phyloP scores from a whole-genome alignment of 2,888 invertebrate species.

The Lymantria monacha region DNA sequence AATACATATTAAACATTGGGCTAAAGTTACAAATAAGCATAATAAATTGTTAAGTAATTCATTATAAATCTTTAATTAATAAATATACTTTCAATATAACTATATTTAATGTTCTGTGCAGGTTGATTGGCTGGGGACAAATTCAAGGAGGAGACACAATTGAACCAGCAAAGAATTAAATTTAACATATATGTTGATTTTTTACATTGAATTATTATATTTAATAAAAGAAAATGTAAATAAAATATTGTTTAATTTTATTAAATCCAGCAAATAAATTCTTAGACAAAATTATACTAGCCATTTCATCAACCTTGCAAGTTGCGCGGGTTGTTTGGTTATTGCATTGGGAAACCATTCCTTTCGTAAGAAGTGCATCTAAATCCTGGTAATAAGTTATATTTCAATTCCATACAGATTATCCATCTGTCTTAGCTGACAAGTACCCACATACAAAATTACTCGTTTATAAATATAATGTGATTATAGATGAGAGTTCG shows the following conservation, averaged over 20 bases:
- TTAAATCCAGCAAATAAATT: constrained; percentile 23
- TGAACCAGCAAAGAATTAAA: constrained; percentile 86
- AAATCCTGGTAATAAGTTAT: not conserved
- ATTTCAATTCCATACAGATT: not conserved
- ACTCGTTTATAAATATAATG: not conserved
- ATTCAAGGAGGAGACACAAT: constrained; percentile 98
- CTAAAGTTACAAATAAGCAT: too few relatives aligned
- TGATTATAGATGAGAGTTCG: constrained; percentile 12
- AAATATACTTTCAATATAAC: too few relatives aligned
- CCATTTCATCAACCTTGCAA: not conserved
- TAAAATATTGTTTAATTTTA: constrained; percentile 36
- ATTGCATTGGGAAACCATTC: not conserved
- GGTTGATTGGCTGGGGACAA: constrained; percentile 99
- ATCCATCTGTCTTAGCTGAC: not conserved
- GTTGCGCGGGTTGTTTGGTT: too few relatives aligned
- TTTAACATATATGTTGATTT: constrained; percentile 53
- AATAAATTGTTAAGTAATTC: too few relatives aligned
- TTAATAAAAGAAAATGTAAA: constrained; percentile 34
- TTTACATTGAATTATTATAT: constrained; percentile 49
- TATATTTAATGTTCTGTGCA: constrained; percentile 47
- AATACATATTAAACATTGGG: too few relatives aligned
- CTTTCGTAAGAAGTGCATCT: not conserved
- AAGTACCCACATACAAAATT: not conserved
- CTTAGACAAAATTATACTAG: not conserved
- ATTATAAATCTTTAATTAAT: too few relatives aligned